phyloP scores from a whole-genome alignment of 35 echinoderm and acorn worm species.

The Ophioderma brevispina region DNA sequence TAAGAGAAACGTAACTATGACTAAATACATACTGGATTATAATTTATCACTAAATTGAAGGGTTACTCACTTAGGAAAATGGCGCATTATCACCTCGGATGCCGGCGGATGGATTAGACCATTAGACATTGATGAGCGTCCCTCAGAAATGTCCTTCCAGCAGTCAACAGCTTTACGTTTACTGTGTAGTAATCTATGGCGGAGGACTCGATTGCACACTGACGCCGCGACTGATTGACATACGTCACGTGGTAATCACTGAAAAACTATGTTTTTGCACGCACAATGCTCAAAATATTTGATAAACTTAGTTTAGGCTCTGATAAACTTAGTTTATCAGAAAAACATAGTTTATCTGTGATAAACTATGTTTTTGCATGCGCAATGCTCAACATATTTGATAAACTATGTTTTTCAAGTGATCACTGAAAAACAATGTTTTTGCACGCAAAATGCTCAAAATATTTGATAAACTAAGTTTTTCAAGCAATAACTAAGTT shows the following conservation, averaged over 20 bases:
- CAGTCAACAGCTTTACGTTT: conserved; percentile 34
- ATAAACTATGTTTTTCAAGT: too few relatives aligned
- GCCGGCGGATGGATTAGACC: conserved; percentile 47
- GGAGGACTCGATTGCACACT: conserved; percentile 24
- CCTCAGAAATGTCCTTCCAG: conserved; percentile 54
- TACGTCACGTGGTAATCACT: conserved; percentile 56
- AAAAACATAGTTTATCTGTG: too few relatives aligned
- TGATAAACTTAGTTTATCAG: too few relatives aligned
- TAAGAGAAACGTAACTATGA: neutral
- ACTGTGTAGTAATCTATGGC: conserved; percentile 55
- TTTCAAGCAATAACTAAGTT: too few relatives aligned
- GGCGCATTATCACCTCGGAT: conserved; percentile 19
- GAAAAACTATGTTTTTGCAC: too few relatives aligned
- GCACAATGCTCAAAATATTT: too few relatives aligned
- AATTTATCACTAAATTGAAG: neutral
- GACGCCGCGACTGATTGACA: conserved; percentile 70
- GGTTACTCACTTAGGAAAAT: conserved; percentile 10
- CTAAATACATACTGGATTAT: neutral
- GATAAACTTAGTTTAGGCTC: too few relatives aligned
- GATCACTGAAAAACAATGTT: too few relatives aligned
- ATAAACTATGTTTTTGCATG: too few relatives aligned
- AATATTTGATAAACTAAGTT: too few relatives aligned
- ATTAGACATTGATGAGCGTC: conserved; percentile 70
- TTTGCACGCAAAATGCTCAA: too few relatives aligned
- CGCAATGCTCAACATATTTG: too few relatives aligned